These are phyloP conservation scores for Dasypolia templi DNA, from an alignment of 2,888 invertebrate species.

Conservation along the genomic window DNA sequence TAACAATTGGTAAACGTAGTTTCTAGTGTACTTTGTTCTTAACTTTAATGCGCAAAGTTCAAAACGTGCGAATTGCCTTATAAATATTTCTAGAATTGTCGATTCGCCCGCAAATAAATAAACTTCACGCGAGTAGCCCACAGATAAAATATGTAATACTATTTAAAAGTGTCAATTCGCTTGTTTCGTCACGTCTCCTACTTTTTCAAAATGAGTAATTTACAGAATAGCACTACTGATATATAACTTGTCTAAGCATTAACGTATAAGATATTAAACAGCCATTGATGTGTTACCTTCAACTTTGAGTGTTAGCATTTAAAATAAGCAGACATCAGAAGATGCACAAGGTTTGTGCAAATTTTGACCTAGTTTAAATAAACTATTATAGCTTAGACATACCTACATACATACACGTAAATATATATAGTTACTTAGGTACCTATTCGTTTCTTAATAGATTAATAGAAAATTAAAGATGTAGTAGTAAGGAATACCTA, in stretches of 20 bases:
- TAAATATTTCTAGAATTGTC: too few species aligned
- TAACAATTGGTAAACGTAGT: too few species aligned
- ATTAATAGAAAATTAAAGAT: background rate
- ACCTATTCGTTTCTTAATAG: background rate
- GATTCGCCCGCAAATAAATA: too few species aligned
- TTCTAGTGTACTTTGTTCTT: too few species aligned
- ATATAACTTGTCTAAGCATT: background rate
- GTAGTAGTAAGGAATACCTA: background rate
- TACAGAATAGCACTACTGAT: background rate
- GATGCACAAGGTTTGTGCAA: slow-evolving; percentile 33
- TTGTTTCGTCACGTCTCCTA: too few species aligned
- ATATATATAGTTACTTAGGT: background rate
- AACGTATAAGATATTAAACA: background rate
- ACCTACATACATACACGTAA: background rate
- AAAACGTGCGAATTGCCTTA: too few species aligned
- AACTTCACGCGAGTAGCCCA: too few species aligned
- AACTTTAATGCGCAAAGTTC: too few species aligned
- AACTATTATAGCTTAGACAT: too few species aligned
- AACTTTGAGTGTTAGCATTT: slow-evolving; percentile 34
- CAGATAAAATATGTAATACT: too few species aligned
- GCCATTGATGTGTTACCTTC: slow-evolving; percentile 24
- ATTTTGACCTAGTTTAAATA: slow-evolving; percentile 32
- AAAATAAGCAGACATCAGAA: slow-evolving; percentile 31
- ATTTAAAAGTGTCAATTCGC: too few species aligned
- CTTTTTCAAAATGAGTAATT: background rate